Conservation (phyloP, 2,797 vertebrate genomes). For the Tiaroga cobitis region DNA sequence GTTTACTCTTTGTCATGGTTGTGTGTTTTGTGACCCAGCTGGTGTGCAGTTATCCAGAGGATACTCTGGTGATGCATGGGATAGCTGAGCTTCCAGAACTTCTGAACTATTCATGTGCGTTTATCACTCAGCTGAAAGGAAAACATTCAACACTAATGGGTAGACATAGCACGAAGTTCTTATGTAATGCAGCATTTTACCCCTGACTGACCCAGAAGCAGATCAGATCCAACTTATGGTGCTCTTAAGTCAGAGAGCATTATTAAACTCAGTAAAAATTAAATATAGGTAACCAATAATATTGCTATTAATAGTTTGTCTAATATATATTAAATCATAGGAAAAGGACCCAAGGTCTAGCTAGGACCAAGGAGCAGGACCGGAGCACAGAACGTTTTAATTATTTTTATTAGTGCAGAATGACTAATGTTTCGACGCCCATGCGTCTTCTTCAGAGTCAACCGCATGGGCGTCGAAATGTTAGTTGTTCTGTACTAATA, state of each 20-base stretch:
- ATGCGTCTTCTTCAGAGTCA: too few species aligned
- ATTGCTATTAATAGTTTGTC: background rate
- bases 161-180: constrained; percentile 16
- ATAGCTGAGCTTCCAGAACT: constrained; percentile 40
- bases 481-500: too few species aligned
- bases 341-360: too few species aligned
- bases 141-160: constrained; percentile 20
- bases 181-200: constrained; percentile 33
- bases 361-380: too few species aligned
- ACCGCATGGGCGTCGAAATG: too few species aligned
- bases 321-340: background rate
- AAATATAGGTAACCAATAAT: background rate
- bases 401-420: too few species aligned
- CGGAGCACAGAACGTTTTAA: too few species aligned
- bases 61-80: constrained; percentile 48
- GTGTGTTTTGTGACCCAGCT: constrained; percentile 32
- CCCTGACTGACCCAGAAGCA: background rate
- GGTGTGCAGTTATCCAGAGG: background rate
- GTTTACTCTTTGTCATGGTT: constrained; percentile 8
- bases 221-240: background rate
- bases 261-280: background rate
- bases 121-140: constrained; percentile 25
- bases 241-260: background rate
- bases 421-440: too few species aligned
- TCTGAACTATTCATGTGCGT: constrained; percentile 26